Conservation (phyloP, 2,113 vertebrate species). For the Donacobius atricapilla region DNA sequence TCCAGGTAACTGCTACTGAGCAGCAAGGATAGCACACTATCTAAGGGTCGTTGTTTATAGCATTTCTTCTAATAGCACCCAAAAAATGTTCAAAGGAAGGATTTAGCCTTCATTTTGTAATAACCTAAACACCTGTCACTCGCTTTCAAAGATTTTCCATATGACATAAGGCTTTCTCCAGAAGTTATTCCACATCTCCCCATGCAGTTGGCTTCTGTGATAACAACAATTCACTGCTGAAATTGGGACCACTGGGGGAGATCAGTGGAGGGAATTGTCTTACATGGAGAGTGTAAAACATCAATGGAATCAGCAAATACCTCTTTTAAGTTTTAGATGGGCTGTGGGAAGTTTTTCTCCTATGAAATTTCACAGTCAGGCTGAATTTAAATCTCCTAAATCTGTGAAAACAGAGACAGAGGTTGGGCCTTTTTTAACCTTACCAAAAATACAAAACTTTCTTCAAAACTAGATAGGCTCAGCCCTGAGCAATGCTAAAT, state of each 20-base stretch:
- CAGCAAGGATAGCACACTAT: not conserved
- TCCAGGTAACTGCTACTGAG: not conserved
- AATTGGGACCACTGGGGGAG: slow-evolving; percentile 32
- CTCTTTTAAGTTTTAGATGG: slow-evolving; percentile 24
- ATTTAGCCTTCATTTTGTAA: not conserved
- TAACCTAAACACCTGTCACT: not conserved
- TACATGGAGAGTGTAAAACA: slow-evolving; percentile 16
- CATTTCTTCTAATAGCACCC: not conserved
- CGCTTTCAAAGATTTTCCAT: not conserved
- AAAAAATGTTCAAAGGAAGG: not conserved
- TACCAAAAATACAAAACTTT: not conserved
- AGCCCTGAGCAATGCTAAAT: not conserved
- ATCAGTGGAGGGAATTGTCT: slow-evolving; percentile 35
- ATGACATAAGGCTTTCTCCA: not conserved
- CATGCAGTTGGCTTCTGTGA: not conserved
- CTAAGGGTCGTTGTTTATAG: not conserved
- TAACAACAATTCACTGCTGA: not conserved
- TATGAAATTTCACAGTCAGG: not conserved
- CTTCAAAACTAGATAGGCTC: not conserved
- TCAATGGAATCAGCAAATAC: not conserved
- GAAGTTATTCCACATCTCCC: not conserved
- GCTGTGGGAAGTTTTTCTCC: slow-evolving; percentile 6
- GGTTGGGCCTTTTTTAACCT: not conserved
- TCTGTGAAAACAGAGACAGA: not conserved
- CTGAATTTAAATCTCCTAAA: slow-evolving; percentile 9